Evolutionary conservation across 2,888 invertebrate genomes (phyloP).

Genomic region (Tenthredo mesomela): DNA sequence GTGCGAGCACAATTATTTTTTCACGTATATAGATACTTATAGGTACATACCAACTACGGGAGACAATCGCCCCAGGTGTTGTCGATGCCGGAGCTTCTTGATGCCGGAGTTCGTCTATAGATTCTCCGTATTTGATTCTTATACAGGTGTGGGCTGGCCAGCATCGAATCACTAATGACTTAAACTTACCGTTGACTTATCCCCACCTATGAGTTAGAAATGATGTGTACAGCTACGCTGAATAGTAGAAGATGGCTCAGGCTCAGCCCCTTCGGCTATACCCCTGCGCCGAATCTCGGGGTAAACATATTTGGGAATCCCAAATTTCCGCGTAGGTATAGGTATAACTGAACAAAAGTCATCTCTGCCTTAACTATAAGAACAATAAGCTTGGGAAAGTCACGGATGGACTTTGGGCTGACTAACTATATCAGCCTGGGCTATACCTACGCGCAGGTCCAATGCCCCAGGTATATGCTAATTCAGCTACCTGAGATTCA

Average conservation of each 20-base stretch:
- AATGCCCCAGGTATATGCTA: constrained; percentile 48
- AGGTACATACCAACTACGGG: constrained; percentile 41
- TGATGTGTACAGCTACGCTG: background rate
- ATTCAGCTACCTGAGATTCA: constrained; percentile 48
- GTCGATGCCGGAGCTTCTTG: constrained; percentile 35
- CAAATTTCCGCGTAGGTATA: constrained; percentile 19
- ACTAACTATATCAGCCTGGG: background rate
- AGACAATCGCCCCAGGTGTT: constrained; percentile 47
- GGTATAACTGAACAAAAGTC: constrained; percentile 1
- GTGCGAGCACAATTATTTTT: background rate
- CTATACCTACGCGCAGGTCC: background rate
- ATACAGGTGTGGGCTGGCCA: constrained; percentile 46
- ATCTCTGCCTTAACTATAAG: constrained; percentile 9
- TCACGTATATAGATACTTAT: background rate
- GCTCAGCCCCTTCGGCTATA: constrained; percentile 34
- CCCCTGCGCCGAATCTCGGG: constrained; percentile 6
- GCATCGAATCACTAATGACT: constrained; percentile 51
- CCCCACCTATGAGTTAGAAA: background rate
- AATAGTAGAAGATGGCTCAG: background rate
- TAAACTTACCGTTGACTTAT: constrained; percentile 46
- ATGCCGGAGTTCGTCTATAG: constrained; percentile 10
- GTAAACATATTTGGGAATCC: constrained; percentile 49
- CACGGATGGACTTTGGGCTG: constrained; percentile 24
- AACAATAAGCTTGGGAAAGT: constrained; percentile 51
- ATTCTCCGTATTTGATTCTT: constrained; percentile 44